Conservation (phyloP, 2,797 vertebrate genomes). For the Jordanella pulchra region DNA sequence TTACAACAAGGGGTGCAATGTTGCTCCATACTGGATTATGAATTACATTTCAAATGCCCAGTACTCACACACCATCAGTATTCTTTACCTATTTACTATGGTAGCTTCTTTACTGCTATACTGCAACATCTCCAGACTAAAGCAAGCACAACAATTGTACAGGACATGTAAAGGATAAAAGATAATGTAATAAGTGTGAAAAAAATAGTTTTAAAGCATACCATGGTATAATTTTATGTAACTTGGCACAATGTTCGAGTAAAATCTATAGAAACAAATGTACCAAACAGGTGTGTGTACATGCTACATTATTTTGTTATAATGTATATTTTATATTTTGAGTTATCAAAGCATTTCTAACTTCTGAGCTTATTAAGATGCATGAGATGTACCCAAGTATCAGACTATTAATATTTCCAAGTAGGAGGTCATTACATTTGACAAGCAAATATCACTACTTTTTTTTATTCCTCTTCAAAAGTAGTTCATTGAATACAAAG, state of each 20-base stretch:
- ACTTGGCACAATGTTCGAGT: not conserved
- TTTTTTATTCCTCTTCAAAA: conserved; percentile 68
- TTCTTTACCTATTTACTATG: not conserved
- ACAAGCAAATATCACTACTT: conserved; percentile 64
- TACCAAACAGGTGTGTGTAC: conserved; percentile 11
- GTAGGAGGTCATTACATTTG: conserved; percentile 69
- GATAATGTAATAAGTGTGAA: not conserved
- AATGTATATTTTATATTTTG: conserved; percentile 18
- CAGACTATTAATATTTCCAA: conserved; percentile 61
- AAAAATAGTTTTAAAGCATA: not conserved
- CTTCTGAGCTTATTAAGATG: conserved; percentile 50
- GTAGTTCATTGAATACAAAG: conserved; percentile 52
- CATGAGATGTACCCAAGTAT: conserved; percentile 28
- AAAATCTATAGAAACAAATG: not conserved
- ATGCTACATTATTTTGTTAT: conserved; percentile 28
- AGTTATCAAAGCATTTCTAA: conserved; percentile 23
- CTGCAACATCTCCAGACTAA: not conserved
- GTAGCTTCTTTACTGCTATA: not conserved
- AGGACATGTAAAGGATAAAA: not conserved
- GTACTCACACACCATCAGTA: not conserved
- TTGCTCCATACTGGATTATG: not conserved
- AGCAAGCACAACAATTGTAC: not conserved
- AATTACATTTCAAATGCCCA: not conserved
- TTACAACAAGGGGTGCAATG: not conserved
- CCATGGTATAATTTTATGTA: not conserved